These are phyloP conservation scores for Lymantria dispar DNA, from an alignment of 2,888 invertebrate genomes.

Conservation along the genomic window DNA sequence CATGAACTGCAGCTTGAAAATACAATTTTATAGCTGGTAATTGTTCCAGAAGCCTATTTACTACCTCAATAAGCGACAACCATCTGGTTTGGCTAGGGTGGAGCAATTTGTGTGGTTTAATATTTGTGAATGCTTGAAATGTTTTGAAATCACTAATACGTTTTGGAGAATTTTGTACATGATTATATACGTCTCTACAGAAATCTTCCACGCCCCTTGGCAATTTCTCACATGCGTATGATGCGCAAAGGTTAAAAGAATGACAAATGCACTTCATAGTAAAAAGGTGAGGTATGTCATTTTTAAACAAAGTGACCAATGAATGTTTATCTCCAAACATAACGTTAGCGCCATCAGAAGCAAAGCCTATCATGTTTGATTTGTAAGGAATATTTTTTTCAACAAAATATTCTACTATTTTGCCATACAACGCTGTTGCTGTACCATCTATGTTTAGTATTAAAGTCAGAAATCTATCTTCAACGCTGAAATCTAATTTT, in stretches of 20 bases:
- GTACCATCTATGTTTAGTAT: conserved; percentile 29
- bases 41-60: too few relatives aligned
- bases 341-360: conserved; percentile 23
- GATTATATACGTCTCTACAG: conserved; percentile 5
- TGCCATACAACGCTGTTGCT: conserved; percentile 23
- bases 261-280: conserved; percentile 27
- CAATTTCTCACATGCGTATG: conserved; percentile 10
- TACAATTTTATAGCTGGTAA: too few relatives aligned
- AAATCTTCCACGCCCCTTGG: conserved; percentile 12
- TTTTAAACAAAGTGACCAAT: conserved; percentile 10
- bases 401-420: conserved; percentile 20
- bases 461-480: conserved; percentile 22
- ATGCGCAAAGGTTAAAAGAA: conserved; percentile 16
- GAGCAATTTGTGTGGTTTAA: too few relatives aligned
- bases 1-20: too few relatives aligned
- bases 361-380: conserved; percentile 22
- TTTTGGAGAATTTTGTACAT: conserved; percentile 11
- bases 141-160: too few relatives aligned
- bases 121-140: too few relatives aligned
- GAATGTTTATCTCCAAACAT: conserved; percentile 26
- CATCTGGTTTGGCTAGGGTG: too few relatives aligned
- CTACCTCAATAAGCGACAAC: too few relatives aligned
- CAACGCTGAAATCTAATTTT: background rate
- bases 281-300: conserved; percentile 19
- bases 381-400: conserved; percentile 23